Base-by-base conservation (phyloP, 2,888 invertebrate species). In the Chalcis sispes region DNA sequence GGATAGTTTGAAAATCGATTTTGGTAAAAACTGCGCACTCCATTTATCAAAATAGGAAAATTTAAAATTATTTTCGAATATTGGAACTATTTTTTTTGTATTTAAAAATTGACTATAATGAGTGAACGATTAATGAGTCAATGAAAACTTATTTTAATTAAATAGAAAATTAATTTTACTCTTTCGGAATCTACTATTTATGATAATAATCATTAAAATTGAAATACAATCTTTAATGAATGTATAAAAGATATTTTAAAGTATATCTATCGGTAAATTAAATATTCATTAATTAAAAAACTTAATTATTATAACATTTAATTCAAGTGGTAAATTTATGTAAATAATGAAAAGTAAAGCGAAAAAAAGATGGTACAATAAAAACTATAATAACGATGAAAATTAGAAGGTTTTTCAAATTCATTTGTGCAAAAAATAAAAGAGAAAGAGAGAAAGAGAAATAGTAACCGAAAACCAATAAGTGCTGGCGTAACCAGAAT, bases 381-480 rank as follows among this genome's bases (percentile, higher is more conserved):
- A 10, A 36, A 4, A 36, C 42, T 15, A 42, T 42, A 42, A 13
- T 15, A 2, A 7, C 15, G 7, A n/a, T 7, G 2, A 42, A 42
- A 42, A 42, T 52, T 42, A 42, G 5, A 71, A n/a, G 23, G 8
- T 23, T 42, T 46, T 72, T 62, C 10, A 5, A 70, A 48, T 23
- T 25, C 15, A 58, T 56, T 32, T 46, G 32, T 7, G 20, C 10
- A 36, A 36, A 36, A 36, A 36, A 36, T 7, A 36, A 36, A 36
- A 36, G 36, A 36, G 10, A 4, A 7, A 4, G 5, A 36, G 5
- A 36, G 36, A 36, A 2, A 48, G 46, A 50, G 50, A 69, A 69
- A 56, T 36, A n/a, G 25, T 74, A 54, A 36, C 67, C 15, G 40
- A 65, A 70, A 75, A 65, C 59, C 58, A 52, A 75, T 70, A 64